Conservation (phyloP, 2,888 invertebrate genomes). For the Helicoverpa assulta region DNA sequence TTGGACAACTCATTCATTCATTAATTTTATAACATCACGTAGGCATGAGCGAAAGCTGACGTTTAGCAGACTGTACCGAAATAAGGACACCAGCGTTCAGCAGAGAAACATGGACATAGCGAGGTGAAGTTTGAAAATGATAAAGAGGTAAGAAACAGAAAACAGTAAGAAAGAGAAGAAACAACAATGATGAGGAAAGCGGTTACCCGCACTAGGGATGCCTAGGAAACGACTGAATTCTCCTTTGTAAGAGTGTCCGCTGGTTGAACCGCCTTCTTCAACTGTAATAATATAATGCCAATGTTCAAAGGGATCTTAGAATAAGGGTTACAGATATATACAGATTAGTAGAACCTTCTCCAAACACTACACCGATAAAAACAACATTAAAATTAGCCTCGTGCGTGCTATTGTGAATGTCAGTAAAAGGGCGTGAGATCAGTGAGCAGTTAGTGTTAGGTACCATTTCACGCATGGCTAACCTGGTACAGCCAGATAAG, state of each 20-base stretch:
- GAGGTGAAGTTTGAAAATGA: slow-evolving; percentile 55
- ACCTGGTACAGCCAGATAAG: slow-evolving; percentile 92
- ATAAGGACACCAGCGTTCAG: slow-evolving; percentile 47
- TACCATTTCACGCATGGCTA: slow-evolving; percentile 77
- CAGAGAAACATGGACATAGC: slow-evolving; percentile 47
- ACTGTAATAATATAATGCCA: slow-evolving; percentile 84
- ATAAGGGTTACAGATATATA: slow-evolving; percentile 35
- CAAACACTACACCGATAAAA: slow-evolving; percentile 62
- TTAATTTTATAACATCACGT: slow-evolving; percentile 15
- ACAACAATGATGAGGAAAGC: slow-evolving; percentile 82
- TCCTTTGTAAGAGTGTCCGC: slow-evolving; percentile 86
- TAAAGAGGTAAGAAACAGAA: slow-evolving; percentile 63
- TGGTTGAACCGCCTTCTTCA: slow-evolving; percentile 86
- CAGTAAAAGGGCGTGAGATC: slow-evolving; percentile 77
- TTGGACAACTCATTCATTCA: slow-evolving; percentile 8
- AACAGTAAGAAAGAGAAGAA: slow-evolving; percentile 65
- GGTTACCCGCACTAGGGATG: slow-evolving; percentile 91
- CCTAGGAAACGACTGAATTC: slow-evolving; percentile 92
- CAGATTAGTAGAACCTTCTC: slow-evolving; percentile 41
- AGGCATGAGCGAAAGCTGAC: slow-evolving; percentile 40
- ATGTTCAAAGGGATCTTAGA: slow-evolving; percentile 67
- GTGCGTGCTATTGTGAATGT: slow-evolving; percentile 77
- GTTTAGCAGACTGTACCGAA: slow-evolving; percentile 45
- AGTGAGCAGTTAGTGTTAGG: slow-evolving; percentile 72
- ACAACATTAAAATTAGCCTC: slow-evolving; percentile 74